These are phyloP conservation scores for Balearica regulorum DNA, from an alignment of 2,797 vertebrate genomes.

Conservation along the genomic window DNA sequence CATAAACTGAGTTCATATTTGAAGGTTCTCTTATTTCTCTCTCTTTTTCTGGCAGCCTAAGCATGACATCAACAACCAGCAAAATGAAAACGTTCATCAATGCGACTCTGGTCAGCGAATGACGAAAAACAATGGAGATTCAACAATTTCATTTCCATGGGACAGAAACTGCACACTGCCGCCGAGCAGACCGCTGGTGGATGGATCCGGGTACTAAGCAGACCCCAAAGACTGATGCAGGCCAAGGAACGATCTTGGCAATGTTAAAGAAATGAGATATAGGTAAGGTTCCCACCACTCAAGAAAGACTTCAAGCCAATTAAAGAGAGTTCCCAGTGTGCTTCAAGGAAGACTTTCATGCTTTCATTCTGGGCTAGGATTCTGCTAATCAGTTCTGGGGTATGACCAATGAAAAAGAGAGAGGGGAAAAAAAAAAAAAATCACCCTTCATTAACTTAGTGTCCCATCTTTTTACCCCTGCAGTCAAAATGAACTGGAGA, in stretches of 20 bases:
- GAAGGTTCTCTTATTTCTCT: neutral
- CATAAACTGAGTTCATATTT: neutral
- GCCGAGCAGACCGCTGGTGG: neutral
- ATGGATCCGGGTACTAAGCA: neutral
- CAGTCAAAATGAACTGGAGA: neutral
- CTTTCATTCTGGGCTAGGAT: neutral
- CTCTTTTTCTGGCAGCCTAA: neutral
- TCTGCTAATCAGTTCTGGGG: neutral
- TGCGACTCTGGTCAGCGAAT: neutral
- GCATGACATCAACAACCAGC: neutral
- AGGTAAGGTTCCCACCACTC: neutral
- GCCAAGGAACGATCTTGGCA: neutral
- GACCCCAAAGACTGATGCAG: neutral
- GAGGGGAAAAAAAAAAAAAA: neutral
- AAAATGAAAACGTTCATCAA: neutral
- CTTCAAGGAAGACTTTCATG: neutral
- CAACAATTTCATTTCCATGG: neutral
- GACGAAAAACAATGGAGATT: neutral
- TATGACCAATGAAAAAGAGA: neutral
- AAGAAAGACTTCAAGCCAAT: neutral
- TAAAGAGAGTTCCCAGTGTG: neutral
- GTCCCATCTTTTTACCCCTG: neutral
- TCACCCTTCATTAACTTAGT: neutral
- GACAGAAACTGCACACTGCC: neutral
- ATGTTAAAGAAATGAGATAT: neutral